Percentiles rank a stretch among this genome's conserved stretches.
These are phyloP conservation scores for Drosophila auraria DNA, from an alignment of 1,140 invertebrate species.

Conservation along the genomic window DNA sequence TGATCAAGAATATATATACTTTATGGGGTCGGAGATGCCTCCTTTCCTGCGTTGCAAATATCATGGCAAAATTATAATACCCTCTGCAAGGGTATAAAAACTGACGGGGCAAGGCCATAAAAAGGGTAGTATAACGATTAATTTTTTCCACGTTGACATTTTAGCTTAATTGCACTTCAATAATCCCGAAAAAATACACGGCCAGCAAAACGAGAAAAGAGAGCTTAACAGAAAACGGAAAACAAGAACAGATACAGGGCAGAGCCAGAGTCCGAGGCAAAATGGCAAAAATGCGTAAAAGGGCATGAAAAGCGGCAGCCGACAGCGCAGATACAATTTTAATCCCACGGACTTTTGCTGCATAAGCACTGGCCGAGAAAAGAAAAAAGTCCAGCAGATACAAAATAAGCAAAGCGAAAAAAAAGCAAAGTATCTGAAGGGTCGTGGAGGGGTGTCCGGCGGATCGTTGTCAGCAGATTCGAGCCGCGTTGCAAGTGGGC, in stretches of 20 bases:
- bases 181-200: constrained; percentile 80
- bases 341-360: constrained; percentile 83
- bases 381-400: constrained; percentile 11
- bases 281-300: constrained; percentile 83
- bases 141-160: constrained; percentile 84
- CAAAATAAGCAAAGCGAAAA: constrained; percentile 17
- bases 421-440: constrained; percentile 34
- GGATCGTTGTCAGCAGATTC: constrained; percentile 67
- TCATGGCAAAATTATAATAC: no score
- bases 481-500: constrained; percentile 67
- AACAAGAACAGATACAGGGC: constrained; percentile 50
- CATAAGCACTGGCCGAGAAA: constrained; percentile 68
- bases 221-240: constrained; percentile 27
- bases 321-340: constrained; percentile 75
- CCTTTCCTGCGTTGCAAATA: no score
- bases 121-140: constrained; percentile 84
- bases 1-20: no score
- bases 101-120: constrained; percentile 65
- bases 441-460: constrained; percentile 5
- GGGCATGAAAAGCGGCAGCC: constrained; percentile 82
- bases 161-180: constrained; percentile 85
- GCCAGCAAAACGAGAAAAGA: constrained; percentile 27
- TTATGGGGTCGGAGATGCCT: no score
- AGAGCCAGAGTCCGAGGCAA: constrained; percentile 35
- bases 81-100: no score